These are phyloP conservation scores for Papilio aristodemus DNA, from an alignment of 1,140 invertebrate genomes.

Conservation along the genomic window DNA sequence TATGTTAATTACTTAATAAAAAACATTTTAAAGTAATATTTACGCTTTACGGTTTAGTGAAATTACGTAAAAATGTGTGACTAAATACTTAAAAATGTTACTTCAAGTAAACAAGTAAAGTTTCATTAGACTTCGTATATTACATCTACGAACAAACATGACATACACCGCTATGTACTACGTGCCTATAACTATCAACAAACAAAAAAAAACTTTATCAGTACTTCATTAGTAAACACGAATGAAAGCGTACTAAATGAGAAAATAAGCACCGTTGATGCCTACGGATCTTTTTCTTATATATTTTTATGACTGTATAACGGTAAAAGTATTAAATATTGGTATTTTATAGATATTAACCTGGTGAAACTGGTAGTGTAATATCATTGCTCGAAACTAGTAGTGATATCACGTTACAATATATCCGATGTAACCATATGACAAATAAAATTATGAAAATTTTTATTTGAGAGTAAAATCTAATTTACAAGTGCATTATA, in stretches of 20 bases:
- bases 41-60: background rate
- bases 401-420: slow-evolving; percentile 58
- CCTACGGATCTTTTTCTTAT: background rate
- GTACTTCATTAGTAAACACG: slow-evolving; percentile 4
- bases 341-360: slow-evolving; percentile 42
- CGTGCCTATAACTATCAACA: background rate
- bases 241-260: background rate
- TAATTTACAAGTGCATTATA: slow-evolving; percentile 35
- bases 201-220: slow-evolving; percentile 18
- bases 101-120: slow-evolving; percentile 6
- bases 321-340: slow-evolving; percentile 28
- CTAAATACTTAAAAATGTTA: background rate
- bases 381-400: slow-evolving; percentile 39
- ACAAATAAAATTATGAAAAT: slow-evolving; percentile 39
- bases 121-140: background rate
- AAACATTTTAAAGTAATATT: background rate
- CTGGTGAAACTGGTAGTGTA: slow-evolving; percentile 42
- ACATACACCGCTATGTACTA: background rate
- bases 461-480: slow-evolving; percentile 31
- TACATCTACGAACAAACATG: background rate
- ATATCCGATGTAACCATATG: slow-evolving; percentile 47
- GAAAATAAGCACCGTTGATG: background rate
- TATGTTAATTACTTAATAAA: no score
- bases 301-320: slow-evolving; percentile 15
- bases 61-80: slow-evolving; percentile 4